Evolutionary conservation across 1,140 invertebrate species (phyloP), one percentile per base, ranked within the genome.

Genomic region (Heliconius hewitsoni): DNA sequence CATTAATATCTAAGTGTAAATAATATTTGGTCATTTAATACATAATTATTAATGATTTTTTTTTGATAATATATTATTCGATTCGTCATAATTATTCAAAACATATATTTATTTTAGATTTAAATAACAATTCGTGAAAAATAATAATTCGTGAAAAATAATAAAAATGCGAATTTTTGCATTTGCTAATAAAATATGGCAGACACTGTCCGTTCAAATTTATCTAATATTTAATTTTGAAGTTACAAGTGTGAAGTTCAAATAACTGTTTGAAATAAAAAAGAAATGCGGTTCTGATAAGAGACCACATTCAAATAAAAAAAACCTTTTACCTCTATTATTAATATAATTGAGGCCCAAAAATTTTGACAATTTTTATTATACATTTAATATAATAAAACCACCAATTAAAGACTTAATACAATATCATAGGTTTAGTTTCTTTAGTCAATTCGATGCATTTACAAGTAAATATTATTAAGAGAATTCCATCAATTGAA

Each of bases 381-480:
- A 50, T 30, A 79, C 42, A 73, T 74, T 23, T 39, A 23, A 78
- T 72, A 74, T 39, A 42, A 52, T 19, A 52, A n/a, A n/a, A 19
- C 50, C 39, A 76, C 52, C 23, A 37, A n/a, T 27, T 8, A 57
- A 55, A 76, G 46, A 76, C 74, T 71, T 71, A 52, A 55, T 71
- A 74, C 34, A 57, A 57, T 57, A 57, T 23, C 8, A 23, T 57
- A 57, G 73, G 39, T 70, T 71, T 79, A 79, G 42, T 27, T 66
- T 42, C 42, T 80, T 71, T 84, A 84, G 78, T 82, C 39, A 81
- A 86, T 88, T 86, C 57, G 84, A 88, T 83, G 84, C 84, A 86
- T 88, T 87, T 85, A 88, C 82, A 84, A 83, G 55, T 19, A 55
- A 55, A 8, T n/a, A 8, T 23, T 57, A 11, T 23, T 57, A 9